Evolutionary conservation across 2,888 invertebrate genomes (phyloP).

Genomic region (Ochropacha duplaris): DNA sequence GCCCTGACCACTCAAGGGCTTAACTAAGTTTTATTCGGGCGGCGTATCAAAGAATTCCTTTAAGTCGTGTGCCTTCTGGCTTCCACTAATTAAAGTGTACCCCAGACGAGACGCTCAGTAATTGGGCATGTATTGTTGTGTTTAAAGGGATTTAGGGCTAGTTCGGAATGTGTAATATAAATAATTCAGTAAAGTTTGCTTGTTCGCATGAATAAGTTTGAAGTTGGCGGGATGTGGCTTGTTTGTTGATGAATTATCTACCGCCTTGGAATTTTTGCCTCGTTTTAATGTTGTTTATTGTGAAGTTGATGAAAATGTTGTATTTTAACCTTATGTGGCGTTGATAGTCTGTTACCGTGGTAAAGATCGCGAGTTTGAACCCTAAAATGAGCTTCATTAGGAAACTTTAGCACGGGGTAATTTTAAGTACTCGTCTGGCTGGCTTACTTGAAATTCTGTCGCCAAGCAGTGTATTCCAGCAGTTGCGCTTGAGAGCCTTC

Average conservation of each 20-base stretch:
- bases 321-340: no score
- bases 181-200: background rate
- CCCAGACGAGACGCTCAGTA: conserved; percentile 9
- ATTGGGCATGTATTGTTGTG: conserved; percentile 25
- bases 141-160: conserved; percentile 13
- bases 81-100: conserved; percentile 23
- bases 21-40: conserved; percentile 25
- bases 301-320: no score
- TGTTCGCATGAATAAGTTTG: background rate
- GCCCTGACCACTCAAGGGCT: conserved; percentile 19
- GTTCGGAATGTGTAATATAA: conserved; percentile 9
- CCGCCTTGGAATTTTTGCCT: background rate
- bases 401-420: no score
- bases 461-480: no score
- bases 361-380: no score
- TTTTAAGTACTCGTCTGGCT: no score
- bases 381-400: no score
- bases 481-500: no score
- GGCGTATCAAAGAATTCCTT: conserved; percentile 17
- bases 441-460: no score
- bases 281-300: background rate
- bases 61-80: conserved; percentile 12
- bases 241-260: background rate
- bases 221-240: background rate
- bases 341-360: no score